Evolutionary conservation across 1,140 invertebrate genomes (phyloP), one percentile per base, ranked within the genome.

Genomic region (Panulirus ornatus): DNA sequence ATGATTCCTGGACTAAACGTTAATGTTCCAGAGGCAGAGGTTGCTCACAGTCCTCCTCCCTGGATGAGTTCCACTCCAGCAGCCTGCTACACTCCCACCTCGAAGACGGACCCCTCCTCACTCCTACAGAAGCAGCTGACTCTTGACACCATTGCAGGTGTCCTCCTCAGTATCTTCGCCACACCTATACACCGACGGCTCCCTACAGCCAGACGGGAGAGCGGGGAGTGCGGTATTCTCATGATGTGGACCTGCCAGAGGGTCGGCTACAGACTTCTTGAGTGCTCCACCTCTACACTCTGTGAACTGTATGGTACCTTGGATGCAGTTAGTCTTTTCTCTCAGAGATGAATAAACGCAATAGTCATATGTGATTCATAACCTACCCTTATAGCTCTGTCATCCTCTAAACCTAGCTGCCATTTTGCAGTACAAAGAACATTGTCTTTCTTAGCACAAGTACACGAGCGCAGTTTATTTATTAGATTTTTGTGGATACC

Each of bases 301-400:
- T 58, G 30, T 71, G 63, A 84, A 42, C 40, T 84, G 27, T 34
- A 73, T 22, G 36, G 83, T n/a, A 11, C 73, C n/a, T 34, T 84
- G 34, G 34, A 84, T 47, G 83, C 66, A 9, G 36, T 84, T 27
- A 70, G 22, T 47, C 36, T 47, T 0, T 8, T 73, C 5, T 34
- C 40, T 16, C 30, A 9, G n/a, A n/a, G n/a, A n/a, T n/a, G 16
- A 38, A 30, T 16, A 47, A 36, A 70, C 22, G 34, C 0, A 42
- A 84, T 30, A 66, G 83, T 83, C 16, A 5, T 54, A 30, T 66
- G 81, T 38, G 81, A 83, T 22, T 83, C 81, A 42, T 54, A 70
- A 38, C 36, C 54, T 1, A 27, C 81, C 9, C 51, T 83, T 11
- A 2, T 2, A 2, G 27, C 47, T 1, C 47, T 83, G 22, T 63